Conservation (phyloP, 1,140 invertebrate species). For the Physella acuta region DNA sequence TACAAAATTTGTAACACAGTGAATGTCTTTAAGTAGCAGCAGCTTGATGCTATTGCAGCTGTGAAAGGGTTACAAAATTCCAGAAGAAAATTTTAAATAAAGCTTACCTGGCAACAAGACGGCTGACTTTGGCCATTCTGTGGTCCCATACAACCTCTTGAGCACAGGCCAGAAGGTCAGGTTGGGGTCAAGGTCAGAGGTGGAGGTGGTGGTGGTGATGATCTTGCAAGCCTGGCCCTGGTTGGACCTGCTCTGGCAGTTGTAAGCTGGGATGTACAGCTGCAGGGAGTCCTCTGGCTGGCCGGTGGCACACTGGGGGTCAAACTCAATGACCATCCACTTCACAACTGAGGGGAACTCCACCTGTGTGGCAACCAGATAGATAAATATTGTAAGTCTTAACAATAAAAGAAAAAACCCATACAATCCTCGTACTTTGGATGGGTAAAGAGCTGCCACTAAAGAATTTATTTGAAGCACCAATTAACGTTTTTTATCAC, state of each 20-base stretch:
- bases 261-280: constrained; percentile 72
- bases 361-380: no score
- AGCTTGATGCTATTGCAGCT: no score
- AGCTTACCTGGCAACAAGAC: constrained; percentile 78
- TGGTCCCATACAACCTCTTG: constrained; percentile 70
- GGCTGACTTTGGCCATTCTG: constrained; percentile 84
- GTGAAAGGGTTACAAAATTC: no score
- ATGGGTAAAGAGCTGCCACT: no score
- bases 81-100: background rate
- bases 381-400: no score
- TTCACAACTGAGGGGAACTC: constrained; percentile 84
- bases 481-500: no score
- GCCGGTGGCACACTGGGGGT: constrained; percentile 85
- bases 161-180: constrained; percentile 71
- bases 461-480: no score
- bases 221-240: constrained; percentile 23
- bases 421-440: no score
- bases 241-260: constrained; percentile 19
- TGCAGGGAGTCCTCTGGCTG: constrained; percentile 91
- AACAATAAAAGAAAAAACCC: no score
- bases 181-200: constrained; percentile 44
- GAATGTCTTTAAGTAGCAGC: no score
- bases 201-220: constrained; percentile 23
- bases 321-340: constrained; percentile 92
- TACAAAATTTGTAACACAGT: no score